phyloP scores from a whole-genome alignment of 2,888 invertebrate species.

The Isoperla grammatica region DNA sequence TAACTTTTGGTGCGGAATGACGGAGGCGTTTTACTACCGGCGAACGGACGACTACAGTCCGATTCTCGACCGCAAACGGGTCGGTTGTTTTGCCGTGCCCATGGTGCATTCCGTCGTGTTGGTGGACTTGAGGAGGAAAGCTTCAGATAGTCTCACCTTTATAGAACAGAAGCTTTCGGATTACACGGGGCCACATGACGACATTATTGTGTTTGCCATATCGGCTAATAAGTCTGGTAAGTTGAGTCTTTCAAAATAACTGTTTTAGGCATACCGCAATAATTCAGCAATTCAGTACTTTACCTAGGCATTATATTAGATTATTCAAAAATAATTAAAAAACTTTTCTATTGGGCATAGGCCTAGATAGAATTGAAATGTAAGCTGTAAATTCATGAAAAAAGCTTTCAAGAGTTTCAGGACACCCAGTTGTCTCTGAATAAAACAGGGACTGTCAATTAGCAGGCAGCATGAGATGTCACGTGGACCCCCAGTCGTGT shows the following conservation, averaged over 20 bases:
- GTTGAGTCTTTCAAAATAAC: slow-evolving; percentile 17
- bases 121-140: slow-evolving; percentile 58
- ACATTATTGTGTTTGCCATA: slow-evolving; percentile 87
- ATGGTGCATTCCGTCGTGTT: slow-evolving; percentile 89
- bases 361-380: too few relatives aligned
- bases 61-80: slow-evolving; percentile 61
- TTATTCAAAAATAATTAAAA: too few relatives aligned
- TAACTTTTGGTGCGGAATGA: slow-evolving; percentile 96
- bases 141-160: slow-evolving; percentile 67
- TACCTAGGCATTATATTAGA: too few relatives aligned
- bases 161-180: slow-evolving; percentile 52
- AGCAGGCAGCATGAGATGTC: too few relatives aligned
- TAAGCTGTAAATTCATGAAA: too few relatives aligned
- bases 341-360: too few relatives aligned
- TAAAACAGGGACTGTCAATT: too few relatives aligned
- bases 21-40: slow-evolving; percentile 72
- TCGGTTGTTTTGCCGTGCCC: slow-evolving; percentile 78
- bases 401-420: too few relatives aligned
- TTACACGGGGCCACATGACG: slow-evolving; percentile 80
- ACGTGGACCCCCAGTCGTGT: too few relatives aligned
- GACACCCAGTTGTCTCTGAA: too few relatives aligned
- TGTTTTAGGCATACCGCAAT: too few relatives aligned
- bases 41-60: slow-evolving; percentile 80
- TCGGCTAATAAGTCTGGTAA: slow-evolving; percentile 64
- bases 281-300: too few relatives aligned